These are phyloP conservation scores for Pachliopta kotzebuea DNA, from an alignment of 2,888 invertebrate genomes.

Conservation along the genomic window DNA sequence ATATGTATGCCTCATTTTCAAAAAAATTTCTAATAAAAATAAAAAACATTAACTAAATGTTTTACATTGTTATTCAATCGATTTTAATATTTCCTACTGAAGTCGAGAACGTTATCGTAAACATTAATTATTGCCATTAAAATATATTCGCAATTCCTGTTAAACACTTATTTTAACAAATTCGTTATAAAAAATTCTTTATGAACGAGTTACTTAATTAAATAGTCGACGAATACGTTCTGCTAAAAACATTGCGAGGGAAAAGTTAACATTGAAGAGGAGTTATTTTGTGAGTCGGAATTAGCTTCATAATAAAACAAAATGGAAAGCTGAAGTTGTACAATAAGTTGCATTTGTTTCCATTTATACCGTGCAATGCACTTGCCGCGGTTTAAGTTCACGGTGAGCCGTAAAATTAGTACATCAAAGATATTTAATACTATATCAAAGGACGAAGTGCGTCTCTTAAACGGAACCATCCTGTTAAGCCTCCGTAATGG, in stretches of 20 bases:
- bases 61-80: no score
- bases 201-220: neutral
- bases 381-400: slow-evolving; percentile 17
- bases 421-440: slow-evolving; percentile 30
- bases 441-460: slow-evolving; percentile 25
- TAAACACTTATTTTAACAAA: no score
- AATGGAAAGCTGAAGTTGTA: slow-evolving; percentile 13
- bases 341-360: slow-evolving; percentile 20
- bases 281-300: slow-evolving; percentile 6
- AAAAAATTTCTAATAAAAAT: no score
- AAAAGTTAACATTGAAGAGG: neutral
- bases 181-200: no score
- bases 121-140: no score
- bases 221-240: neutral
- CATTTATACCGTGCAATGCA: slow-evolving; percentile 14
- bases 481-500: slow-evolving; percentile 28
- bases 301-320: slow-evolving; percentile 13
- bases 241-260: neutral
- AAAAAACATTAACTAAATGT: no score
- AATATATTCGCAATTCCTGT: no score
- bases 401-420: slow-evolving; percentile 26
- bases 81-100: no score
- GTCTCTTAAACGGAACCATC: slow-evolving; percentile 28
- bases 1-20: no score
- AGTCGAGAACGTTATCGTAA: no score